Evolutionary conservation across 2,113 vertebrate species (phyloP), one percentile per base, ranked within the genome.

Genomic region (Tachuris rubrigastra): DNA sequence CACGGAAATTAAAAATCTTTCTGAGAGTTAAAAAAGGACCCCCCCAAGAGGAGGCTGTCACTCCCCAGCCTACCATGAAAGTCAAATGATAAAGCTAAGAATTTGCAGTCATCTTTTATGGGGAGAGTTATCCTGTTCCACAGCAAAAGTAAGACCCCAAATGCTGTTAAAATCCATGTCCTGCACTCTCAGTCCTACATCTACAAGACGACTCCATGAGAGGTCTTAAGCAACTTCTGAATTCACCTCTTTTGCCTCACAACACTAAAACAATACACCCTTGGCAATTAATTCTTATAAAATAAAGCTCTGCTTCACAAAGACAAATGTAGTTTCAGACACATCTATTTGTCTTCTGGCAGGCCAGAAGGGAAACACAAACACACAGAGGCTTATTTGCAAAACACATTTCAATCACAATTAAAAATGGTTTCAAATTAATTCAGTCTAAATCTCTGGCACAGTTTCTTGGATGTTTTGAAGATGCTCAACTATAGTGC

Each of bases 381-480:
- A 91, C 84, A 49, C 25, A 49, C 9, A n/a, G 30, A 89, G 37
- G n/a, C 18, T 82, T 81, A 72, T 50, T 79, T 90, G 71, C 76
- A 90, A 83, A 91, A 85, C 25, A 89, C 9, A 42, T 86, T 93
- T 93, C 59, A 93, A 87, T 82, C 79, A 77, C 37, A 66, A 76
- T 53, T 62, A 69, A 75, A 92, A 85, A 6, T 12, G 20, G 28
- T 44, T 89, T 89, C 42, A 52, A 78, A 91, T 67, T 0, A 79
- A 74, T 85, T 89, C n/a, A 65, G 23, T 47, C 44, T 69, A 50
- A 67, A 74, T 89, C 50, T 30, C 49, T 78, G 41, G 39, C 53
- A 69, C 25, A 60, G 50, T 58, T 93, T 67, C 59, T 78, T 31
- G 68, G 47, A 62, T 66, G 28, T 62, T 77, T 59, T 63, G 60